Base-by-base conservation (phyloP, 1,140 invertebrate species). In the Sycobia sp. region DNA sequence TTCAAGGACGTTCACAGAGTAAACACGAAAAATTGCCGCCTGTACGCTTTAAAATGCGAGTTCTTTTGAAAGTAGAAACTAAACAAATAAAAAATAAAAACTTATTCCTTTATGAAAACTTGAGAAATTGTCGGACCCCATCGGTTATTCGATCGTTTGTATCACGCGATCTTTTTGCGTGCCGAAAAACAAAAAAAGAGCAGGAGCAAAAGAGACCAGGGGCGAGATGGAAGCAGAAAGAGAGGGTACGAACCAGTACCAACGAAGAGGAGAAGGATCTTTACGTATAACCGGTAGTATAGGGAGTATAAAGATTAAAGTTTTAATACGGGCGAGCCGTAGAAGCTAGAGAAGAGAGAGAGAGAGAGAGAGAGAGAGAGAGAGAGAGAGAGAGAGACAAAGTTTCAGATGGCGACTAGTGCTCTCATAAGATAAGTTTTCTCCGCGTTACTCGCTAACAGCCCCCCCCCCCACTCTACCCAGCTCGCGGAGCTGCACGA, bases 221-320 rank as follows among this genome's bases (percentile, higher is more conserved):
- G 22, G 22, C 44, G 46, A 25, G 23, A 14, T 11, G 14, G 53
- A 18, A 13, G n/a, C 18, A 10, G 54, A 50, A 49, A 34, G 38
- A 20, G 36, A 55, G 32, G 54, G n/a, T n/a, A n/a, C n/a, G n/a
- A n/a, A n/a, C n/a, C n/a, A n/a, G n/a, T n/a, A 46, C 50, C 56
- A 20, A 66, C 43, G 51, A 43, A 55, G 61, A 51, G 46, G 55
- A 58, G 54, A 36, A n/a, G 58, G 65, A 71, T 73, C 60, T 68
- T 58, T 71, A 74, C 66, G 64, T 72, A 74, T 72, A 77, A 77
- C 75, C 72, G 71, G 71, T 77, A 76, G 73, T 75, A 69, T n/a
- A 55, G 67, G 68, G 61, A n/a, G n/a, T n/a, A n/a, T 62, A 65
- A 62, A 71, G 72, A 77, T 77, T 75, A 79, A 77, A 73, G 69